Conservation (phyloP, 2,113 vertebrate genomes). For the Mionectes macconnelli region DNA sequence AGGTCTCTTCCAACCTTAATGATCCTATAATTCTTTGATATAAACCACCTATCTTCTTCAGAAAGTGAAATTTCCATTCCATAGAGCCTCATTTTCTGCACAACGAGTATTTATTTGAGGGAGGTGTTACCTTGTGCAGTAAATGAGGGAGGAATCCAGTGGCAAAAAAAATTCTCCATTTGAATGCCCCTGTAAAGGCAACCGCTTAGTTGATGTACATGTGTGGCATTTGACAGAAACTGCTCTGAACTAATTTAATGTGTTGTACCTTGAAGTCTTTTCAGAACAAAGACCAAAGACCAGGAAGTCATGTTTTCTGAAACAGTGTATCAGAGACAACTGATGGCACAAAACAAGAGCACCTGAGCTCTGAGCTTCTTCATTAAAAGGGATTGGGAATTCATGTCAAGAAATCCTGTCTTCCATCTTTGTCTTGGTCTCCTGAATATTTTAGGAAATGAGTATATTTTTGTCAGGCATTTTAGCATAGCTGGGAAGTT, state of each 20-base stretch:
- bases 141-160: neutral
- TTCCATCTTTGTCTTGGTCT: neutral
- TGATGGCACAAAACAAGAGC: neutral
- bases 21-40: neutral
- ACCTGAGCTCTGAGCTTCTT: neutral
- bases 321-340: neutral
- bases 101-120: neutral
- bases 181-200: neutral
- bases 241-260: neutral
- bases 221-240: neutral
- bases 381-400: neutral
- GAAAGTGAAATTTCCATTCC: neutral
- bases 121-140: neutral
- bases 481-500: neutral
- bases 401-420: neutral
- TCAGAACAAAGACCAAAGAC: neutral
- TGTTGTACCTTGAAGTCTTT: neutral
- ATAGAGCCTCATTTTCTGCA: neutral
- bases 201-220: neutral
- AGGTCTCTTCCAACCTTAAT: neutral
- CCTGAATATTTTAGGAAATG: neutral
- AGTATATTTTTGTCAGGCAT: neutral
- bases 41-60: neutral
- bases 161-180: neutral
- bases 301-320: neutral